Percentiles rank a stretch among this genome's conserved stretches.
These are phyloP conservation scores for Cydia pomonella DNA, from an alignment of 1,140 invertebrate genomes.

Conservation along the genomic window DNA sequence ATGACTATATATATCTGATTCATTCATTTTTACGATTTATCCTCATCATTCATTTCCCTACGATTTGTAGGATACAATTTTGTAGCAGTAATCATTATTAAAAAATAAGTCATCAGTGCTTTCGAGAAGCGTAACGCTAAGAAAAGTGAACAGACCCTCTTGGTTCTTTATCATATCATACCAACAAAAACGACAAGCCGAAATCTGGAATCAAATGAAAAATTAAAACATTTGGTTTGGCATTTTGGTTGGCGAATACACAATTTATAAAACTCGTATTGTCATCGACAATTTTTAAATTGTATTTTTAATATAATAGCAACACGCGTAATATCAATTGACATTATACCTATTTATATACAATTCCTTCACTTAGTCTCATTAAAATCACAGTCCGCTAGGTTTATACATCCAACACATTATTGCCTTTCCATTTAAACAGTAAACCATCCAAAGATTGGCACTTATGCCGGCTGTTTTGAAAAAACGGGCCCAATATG, in stretches of 20 bases:
- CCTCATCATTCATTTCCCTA: no score
- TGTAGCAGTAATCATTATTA: no score
- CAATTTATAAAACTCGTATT: neutral
- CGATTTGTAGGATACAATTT: no score
- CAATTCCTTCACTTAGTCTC: constrained; percentile 11
- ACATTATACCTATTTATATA: neutral
- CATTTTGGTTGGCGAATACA: neutral
- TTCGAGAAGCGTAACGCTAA: no score
- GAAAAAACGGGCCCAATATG: no score
- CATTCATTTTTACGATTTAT: no score
- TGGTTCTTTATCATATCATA: no score
- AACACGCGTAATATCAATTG: neutral
- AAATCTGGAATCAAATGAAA: neutral
- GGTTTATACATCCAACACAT: constrained; percentile 15
- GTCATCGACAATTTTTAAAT: neutral
- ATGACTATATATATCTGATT: no score
- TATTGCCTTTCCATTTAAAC: neutral
- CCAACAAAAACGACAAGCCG: no score
- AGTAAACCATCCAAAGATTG: neutral
- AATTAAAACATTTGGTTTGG: neutral
- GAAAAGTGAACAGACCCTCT: no score
- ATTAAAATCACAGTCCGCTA: constrained; percentile 25
- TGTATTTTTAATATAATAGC: neutral
- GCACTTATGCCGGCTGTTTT: no score
- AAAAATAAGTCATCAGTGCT: no score